Evolutionary conservation across 2,888 invertebrate genomes (phyloP), one percentile per base, ranked within the genome.

Genomic region (Clivina fossor): DNA sequence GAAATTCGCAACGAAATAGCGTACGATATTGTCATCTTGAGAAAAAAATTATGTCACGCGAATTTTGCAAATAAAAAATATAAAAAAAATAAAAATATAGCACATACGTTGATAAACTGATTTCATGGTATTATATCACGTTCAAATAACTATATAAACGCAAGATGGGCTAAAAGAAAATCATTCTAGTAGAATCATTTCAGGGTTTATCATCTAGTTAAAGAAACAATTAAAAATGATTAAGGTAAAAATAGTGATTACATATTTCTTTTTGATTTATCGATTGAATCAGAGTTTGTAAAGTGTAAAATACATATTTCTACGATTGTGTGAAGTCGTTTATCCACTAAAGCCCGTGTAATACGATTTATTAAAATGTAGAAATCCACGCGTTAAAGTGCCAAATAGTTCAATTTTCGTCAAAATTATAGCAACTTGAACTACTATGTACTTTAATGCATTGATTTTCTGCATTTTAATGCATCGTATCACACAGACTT

Each of bases 61-160:
- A 55, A 56, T 55, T 56, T 56, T 54, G 37, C 24, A 19, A 49
- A 49, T 43, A 57, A 53, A 66, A 60, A 63, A 60, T 65, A 61
- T 64, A 61, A 65, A 70, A 68, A 68, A 66, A 65, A 63, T 65
- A 69, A 69, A 71, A 71, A 69, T 64, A 61, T 62, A 65, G 64
- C 64, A 61, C 61, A 66, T 67, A 65, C 66, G 65, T 64, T 65
- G 59, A 61, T 69, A 70, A 64, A 70, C 71, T 68, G 69, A 70
- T 70, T 72, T 68, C 69, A 71, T 68, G 68, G 65, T 64, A 65
- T 65, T 69, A 70, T 70, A 73, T 73, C 73, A 74, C 73, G 73
- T 69, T 68, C 64, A 64, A 63, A 66, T 69, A 64, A 61, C 66
- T 73, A 74, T 73, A 74, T 70, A 73, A 71, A 68, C 63, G 40